Base-by-base conservation (phyloP, 2,888 invertebrate species). In the Eupelmus urozonus region DNA sequence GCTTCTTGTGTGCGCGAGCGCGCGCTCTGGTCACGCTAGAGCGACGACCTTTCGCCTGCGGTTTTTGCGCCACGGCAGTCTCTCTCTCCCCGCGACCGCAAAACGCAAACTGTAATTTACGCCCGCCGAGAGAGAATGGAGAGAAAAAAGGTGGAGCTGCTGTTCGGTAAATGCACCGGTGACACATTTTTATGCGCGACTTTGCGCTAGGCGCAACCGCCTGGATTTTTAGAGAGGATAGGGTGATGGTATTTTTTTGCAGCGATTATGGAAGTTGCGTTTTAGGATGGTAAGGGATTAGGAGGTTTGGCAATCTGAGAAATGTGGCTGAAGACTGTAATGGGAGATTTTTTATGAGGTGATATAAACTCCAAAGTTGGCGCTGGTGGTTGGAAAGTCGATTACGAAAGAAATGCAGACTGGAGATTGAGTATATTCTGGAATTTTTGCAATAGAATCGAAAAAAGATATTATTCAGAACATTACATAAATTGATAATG, bases 31-130 rank as follows among this genome's bases (percentile, higher is more conserved):
- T 79, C 76, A 72, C 79, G 75, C 71, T 63, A 67, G 79, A 76
- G 67, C 76, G 76, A 76, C 73, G 79, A 79, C 79, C 76, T 79
- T 79, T 73, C 25, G 69, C 20, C 73, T 73, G 73, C 34, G 79
- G 76, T 72, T 72, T 79, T 76, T 79, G 63, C 13, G 45, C 16
- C 9, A 5, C 34, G 34, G 5, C 9, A 34, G 5, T 34, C 5
- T 9, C 34, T 9, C 34, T 3, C 34, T 34, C 3, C 53, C 34
- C 34, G 70, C 27, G 70, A 78, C 74, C 78, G 70, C 74, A 79
- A 23, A 76, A 59, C 76, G 76, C 80, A 77, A 80, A 80, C 71
- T 77, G 75, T 74, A 80, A 80, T 80, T 80, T 80, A 71, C 80
- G 74, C 74, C 63, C 42, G n/a, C n/a, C n/a, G 55, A 66, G 23